These are phyloP conservation scores for Amphipoea lucens DNA, from an alignment of 2,888 invertebrate genomes.

Conservation along the genomic window DNA sequence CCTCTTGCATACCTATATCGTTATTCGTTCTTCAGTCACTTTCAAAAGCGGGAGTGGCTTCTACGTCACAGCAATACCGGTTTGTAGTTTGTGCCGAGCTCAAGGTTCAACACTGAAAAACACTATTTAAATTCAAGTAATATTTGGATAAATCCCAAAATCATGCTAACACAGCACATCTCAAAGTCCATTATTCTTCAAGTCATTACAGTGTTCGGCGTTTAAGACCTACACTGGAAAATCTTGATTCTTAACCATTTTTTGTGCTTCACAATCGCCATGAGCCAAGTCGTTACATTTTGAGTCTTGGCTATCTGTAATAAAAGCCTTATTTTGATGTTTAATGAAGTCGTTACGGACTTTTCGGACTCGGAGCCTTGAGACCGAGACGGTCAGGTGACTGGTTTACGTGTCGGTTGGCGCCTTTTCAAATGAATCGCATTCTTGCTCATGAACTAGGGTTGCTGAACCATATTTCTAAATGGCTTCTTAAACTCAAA, in stretches of 20 bases:
- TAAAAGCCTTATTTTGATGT: slow-evolving; percentile 38
- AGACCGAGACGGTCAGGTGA: slow-evolving; percentile 80
- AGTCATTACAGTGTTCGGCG: slow-evolving; percentile 57
- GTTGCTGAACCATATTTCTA: slow-evolving; percentile 37
- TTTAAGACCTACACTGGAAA: slow-evolving; percentile 74
- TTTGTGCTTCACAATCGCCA: slow-evolving; percentile 19
- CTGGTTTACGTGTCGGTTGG: slow-evolving; percentile 81
- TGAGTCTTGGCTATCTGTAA: slow-evolving; percentile 11
- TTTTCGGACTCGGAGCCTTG: slow-evolving; percentile 62
- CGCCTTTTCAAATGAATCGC: slow-evolving; percentile 85
- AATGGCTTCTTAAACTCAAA: slow-evolving; percentile 5
- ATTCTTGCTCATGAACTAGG: slow-evolving; percentile 76
- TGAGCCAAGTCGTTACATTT: slow-evolving; percentile 15
- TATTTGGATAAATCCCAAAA: slow-evolving; percentile 24
- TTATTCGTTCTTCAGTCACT: slow-evolving; percentile 40
- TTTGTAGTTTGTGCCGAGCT: slow-evolving; percentile 52
- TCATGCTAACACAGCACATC: slow-evolving; percentile 20
- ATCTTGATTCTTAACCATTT: slow-evolving; percentile 68
- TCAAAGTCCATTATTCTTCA: slow-evolving; percentile 60
- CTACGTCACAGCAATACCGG: slow-evolving; percentile 64
- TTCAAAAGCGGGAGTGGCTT: slow-evolving; percentile 66
- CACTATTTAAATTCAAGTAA: neutral
- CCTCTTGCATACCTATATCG: neutral
- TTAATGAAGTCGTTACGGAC: slow-evolving; percentile 29
- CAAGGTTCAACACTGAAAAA: slow-evolving; percentile 61